A percentile compares a stretch with the other conserved stretches of the same genome.
Conservation (phyloP, 2,888 invertebrate species). For the Monochamus alternatus region DNA sequence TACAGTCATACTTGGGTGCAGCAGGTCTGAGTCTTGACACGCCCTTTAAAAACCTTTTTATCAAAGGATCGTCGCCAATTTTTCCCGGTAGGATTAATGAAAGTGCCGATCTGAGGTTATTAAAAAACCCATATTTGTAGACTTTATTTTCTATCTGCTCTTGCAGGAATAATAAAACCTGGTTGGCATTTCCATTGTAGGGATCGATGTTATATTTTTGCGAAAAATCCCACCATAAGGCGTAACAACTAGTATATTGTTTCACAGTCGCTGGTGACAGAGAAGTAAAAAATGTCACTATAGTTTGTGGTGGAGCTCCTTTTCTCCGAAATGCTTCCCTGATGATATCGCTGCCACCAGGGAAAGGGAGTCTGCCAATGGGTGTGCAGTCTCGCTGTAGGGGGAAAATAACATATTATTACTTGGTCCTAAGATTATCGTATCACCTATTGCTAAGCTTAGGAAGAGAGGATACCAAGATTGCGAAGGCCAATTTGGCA, state of each 20-base stretch:
- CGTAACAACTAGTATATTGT: background rate
- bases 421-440: background rate
- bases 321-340: background rate
- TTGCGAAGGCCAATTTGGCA: background rate
- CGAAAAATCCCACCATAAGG: constrained; percentile 1
- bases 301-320: background rate
- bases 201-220: background rate
- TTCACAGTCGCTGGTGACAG: background rate
- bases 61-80: constrained; percentile 30
- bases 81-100: constrained; percentile 5
- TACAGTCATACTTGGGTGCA: constrained; percentile 49
- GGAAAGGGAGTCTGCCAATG: background rate
- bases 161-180: background rate
- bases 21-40: constrained; percentile 48
- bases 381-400: background rate
- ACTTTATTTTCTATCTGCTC: background rate
- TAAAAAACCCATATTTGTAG: background rate
- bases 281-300: background rate
- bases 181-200: background rate
- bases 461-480: constrained; percentile 1
- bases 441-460: background rate
- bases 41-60: constrained; percentile 53
- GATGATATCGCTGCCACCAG: background rate
- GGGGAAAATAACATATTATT: constrained; percentile 4
- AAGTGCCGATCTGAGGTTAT: background rate